These are phyloP conservation scores for Anguilla rostrata DNA, from an alignment of 2,113 vertebrate species.

Conservation along the genomic window DNA sequence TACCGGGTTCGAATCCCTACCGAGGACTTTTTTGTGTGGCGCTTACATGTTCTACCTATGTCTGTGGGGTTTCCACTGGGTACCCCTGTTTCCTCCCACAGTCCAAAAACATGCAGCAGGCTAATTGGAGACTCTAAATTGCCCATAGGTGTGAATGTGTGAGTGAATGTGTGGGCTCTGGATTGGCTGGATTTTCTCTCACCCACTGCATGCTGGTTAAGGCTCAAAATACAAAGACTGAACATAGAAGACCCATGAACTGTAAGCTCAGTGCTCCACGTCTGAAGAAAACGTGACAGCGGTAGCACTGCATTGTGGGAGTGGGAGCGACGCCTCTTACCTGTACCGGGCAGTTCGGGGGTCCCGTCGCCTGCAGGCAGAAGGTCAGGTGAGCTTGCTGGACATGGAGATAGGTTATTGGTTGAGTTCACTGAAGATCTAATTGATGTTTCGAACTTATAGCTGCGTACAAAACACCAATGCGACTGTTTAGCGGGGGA, in stretches of 20 bases:
- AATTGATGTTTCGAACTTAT: constrained; percentile 77
- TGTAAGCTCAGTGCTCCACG: neutral
- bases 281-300: neutral
- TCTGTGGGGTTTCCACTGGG: too few species aligned
- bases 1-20: too few species aligned
- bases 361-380: constrained; percentile 51
- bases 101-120: too few species aligned
- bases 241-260: neutral
- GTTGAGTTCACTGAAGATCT: constrained; percentile 69
- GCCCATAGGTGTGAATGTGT: too few species aligned
- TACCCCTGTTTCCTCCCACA: too few species aligned
- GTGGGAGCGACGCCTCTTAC: constrained; percentile 37
- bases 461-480: constrained; percentile 72
- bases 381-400: constrained; percentile 56
- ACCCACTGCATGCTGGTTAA: too few species aligned
- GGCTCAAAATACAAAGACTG: neutral
- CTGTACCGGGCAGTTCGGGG: constrained; percentile 53
- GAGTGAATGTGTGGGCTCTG: too few species aligned
- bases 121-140: too few species aligned
- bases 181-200: too few species aligned
- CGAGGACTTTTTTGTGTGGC: too few species aligned
- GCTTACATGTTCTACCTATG: too few species aligned
- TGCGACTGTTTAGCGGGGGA: constrained; percentile 55
- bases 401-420: constrained; percentile 71
- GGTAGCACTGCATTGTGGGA: neutral